Percentiles rank a stretch among this genome's conserved stretches.
These are phyloP conservation scores for Drosophila baimaii DNA, from an alignment of 1,140 invertebrate genomes.

Conservation along the genomic window DNA sequence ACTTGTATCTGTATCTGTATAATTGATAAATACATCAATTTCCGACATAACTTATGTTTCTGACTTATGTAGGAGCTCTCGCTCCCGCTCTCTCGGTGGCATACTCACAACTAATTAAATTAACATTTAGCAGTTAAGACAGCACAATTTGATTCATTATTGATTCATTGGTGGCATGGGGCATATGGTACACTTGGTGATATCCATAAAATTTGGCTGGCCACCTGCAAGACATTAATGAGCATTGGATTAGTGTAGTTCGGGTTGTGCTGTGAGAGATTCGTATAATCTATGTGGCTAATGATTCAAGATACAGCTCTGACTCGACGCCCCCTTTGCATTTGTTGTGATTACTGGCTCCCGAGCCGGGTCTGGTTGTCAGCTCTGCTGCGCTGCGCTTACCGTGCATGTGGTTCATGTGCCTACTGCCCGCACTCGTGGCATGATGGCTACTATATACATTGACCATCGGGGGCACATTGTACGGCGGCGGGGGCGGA, in stretches of 20 bases:
- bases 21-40: neutral
- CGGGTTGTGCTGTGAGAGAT: neutral
- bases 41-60: neutral
- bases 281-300: neutral
- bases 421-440: slow-evolving; percentile 52
- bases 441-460: slow-evolving; percentile 65
- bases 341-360: slow-evolving; percentile 30
- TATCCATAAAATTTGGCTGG: slow-evolving; percentile 80
- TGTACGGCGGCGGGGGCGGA: slow-evolving; percentile 72
- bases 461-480: slow-evolving; percentile 58
- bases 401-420: slow-evolving; percentile 74
- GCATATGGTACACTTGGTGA: slow-evolving; percentile 78
- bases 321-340: slow-evolving; percentile 38
- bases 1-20: neutral
- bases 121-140: slow-evolving; percentile 69
- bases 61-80: too few species aligned
- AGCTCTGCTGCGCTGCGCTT: slow-evolving; percentile 33
- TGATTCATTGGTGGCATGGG: slow-evolving; percentile 82
- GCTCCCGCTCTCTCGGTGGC: too few species aligned
- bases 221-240: slow-evolving; percentile 54
- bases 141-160: slow-evolving; percentile 75
- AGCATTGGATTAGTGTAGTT: neutral
- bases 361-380: slow-evolving; percentile 13
- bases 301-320: slow-evolving; percentile 16
- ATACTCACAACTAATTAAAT: slow-evolving; percentile 78